Evolutionary conservation across 2,888 invertebrate species (phyloP), one percentile per base, ranked within the genome.

Genomic region (Macaria liturata): DNA sequence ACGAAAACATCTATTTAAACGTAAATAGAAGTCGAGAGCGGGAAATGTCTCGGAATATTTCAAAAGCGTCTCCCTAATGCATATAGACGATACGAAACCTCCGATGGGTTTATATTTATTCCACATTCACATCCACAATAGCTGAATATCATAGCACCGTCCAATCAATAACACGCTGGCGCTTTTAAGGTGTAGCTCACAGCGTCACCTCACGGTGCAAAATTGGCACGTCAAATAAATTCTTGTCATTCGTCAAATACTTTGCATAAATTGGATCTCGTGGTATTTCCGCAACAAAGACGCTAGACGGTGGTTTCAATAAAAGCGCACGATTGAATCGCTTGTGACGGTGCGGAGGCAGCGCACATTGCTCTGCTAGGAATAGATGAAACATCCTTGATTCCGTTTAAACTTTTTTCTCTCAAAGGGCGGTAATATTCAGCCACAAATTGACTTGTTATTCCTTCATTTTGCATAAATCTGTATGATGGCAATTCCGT

Each of bases 221-320:
- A 84, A 84, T 84, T 84, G 83, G 82, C 78, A 78, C 79, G 83
- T 84, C 87, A 83, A 86, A 88, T 86, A 86, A 86, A 88, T 86
- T 87, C 86, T 78, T 81, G 84, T 84, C 87, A 86, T 80, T 82
- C 83, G 86, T 84, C n/a, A 86, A 88, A 89, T 86, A 86, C 86
- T 89, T 88, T 86, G 85, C 88, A 88, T 87, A 86, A 84, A 88
- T 86, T 84, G 85, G 83, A 86, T 84, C 74, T 81, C 71, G 77
- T 77, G 78, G 81, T 82, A 86, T 85, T 81, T 80, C 81, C 80
- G 78, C 86, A 83, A 86, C 86, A 89, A 88, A 88, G 88, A 84
- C 78, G 80, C 78, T 66, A 80, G 81, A 83, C 81, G 82, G 81
- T 77, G 77, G 83, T 76, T 81, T 80, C 86, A 86, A 88, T 88